Base-by-base conservation (phyloP, 1,140 invertebrate genomes). In the Drosophila burlai region DNA sequence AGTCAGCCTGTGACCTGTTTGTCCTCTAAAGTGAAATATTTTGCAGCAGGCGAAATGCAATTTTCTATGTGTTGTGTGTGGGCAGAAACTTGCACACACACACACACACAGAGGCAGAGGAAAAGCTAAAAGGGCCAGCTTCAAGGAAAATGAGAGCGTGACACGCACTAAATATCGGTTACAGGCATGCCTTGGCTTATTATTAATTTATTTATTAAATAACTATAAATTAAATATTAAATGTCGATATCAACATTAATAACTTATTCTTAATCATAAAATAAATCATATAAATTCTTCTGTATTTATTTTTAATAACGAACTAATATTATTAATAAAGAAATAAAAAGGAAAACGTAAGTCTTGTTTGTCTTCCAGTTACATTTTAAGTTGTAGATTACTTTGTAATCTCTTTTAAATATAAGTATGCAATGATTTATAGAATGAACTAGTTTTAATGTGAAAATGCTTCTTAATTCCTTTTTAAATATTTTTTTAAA, bases 11-110 rank as follows among this genome's bases (percentile, higher is more conserved):
- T 91, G 90, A 91, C 90, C 90, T 91, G 90, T 91, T 91, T 87
- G 90, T 92, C 90, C 90, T 91, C 90, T 90, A 91, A 91, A 91
- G 85, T 91, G 90, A 91, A 91, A 91, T 91, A 91, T 91, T 91
- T 91, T 82, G 72, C 60, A 73, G 83, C 84, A 73, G 77, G 83
- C 83, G 68, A 87, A 87, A 80, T 87, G 83, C 83, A 87, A 87
- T 87, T 87, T 75, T 74, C 80, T 74, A 63, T 73, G 77, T 75
- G 82, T 81, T 84, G 38, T 84, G 75, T 80, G 78, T 76, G 52
- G 66, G 21, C 68, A 72, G 18, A 52, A 71, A 36, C 50, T 52
- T 21, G 3, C 50, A 52, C 50, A 36, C 50, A 52, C 29, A 52
- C 38, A 62, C 63, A 81, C 71, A 52, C 10, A 40, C 49, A 31